Conservation (phyloP, 2,797 vertebrate species). For the Micromesistius poutassou region DNA sequence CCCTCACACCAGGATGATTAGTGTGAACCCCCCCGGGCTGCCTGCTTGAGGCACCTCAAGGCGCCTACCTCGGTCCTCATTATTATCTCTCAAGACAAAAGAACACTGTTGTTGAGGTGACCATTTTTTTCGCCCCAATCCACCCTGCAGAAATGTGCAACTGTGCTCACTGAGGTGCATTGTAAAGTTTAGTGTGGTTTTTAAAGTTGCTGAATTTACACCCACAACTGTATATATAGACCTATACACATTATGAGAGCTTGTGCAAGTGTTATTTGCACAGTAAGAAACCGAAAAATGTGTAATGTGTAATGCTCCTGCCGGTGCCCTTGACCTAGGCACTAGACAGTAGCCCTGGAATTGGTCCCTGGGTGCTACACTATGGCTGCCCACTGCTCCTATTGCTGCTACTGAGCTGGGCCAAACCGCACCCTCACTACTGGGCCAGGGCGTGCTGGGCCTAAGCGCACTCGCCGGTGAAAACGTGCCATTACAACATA, state of each 20-base stretch:
- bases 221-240: background rate
- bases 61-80: slow-evolving; percentile 58
- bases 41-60: slow-evolving; percentile 43
- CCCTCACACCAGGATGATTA: slow-evolving; percentile 74
- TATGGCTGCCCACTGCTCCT: too few species aligned
- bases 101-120: slow-evolving; percentile 6
- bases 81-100: slow-evolving; percentile 53
- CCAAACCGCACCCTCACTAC: too few species aligned
- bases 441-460: too few species aligned
- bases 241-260: background rate
- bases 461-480: too few species aligned
- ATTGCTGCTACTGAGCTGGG: too few species aligned
- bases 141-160: slow-evolving; percentile 10
- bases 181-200: background rate
- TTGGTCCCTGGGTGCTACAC: too few species aligned
- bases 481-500: too few species aligned
- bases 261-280: background rate
- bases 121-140: background rate
- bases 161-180: background rate
- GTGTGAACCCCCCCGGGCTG: slow-evolving; percentile 65
- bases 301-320: too few species aligned
- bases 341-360: too few species aligned
- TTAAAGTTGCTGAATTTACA: slow-evolving; percentile 1
- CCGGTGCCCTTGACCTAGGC: too few species aligned
- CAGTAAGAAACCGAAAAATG: too few species aligned